phyloP scores from a whole-genome alignment of 2,797 vertebrate genomes.

The Phoxinus dragarum region DNA sequence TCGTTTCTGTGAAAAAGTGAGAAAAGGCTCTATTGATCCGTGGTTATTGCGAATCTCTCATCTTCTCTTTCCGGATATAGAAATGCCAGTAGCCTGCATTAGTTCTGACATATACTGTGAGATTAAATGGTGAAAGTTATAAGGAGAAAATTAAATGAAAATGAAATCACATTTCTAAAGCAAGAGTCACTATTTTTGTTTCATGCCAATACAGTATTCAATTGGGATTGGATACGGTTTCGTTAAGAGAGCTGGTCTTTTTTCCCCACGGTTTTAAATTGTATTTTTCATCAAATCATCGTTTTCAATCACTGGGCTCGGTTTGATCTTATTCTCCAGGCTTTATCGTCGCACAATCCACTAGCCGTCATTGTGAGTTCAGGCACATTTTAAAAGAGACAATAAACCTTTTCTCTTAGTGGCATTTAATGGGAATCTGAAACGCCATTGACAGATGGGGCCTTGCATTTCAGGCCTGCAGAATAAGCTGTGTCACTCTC shows the following conservation, averaged over 20 bases:
- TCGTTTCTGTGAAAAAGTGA: conserved; percentile 21
- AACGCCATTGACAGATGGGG: conserved; percentile 62
- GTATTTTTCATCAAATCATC: conserved; percentile 47
- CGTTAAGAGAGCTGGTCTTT: conserved; percentile 25
- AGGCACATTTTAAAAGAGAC: conserved; percentile 50
- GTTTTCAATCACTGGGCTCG: conserved; percentile 33
- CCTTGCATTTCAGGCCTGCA: conserved; percentile 52
- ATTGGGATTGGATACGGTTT: conserved; percentile 47
- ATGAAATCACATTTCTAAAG: conserved; percentile 58
- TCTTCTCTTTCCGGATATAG: conserved; percentile 43
- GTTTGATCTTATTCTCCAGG: conserved; percentile 52
- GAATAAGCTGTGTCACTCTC: conserved; percentile 58
- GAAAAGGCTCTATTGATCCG: conserved; percentile 52
- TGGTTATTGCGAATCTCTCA: conserved; percentile 45
- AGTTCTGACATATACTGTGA: conserved; percentile 48
- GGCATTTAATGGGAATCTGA: conserved; percentile 49
- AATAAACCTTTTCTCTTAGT: conserved; percentile 50
- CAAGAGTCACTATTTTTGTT: conserved; percentile 54
- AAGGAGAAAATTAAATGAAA: conserved; percentile 55
- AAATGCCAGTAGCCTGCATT: conserved; percentile 59
- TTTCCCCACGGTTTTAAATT: conserved; percentile 41
- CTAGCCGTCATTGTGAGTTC: conserved; percentile 53
- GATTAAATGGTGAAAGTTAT: conserved; percentile 46
- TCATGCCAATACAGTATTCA: conserved; percentile 50
- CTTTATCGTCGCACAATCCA: conserved; percentile 46